These are phyloP conservation scores for Leuciscus idus DNA, from an alignment of 2,113 vertebrate species.

Conservation along the genomic window DNA sequence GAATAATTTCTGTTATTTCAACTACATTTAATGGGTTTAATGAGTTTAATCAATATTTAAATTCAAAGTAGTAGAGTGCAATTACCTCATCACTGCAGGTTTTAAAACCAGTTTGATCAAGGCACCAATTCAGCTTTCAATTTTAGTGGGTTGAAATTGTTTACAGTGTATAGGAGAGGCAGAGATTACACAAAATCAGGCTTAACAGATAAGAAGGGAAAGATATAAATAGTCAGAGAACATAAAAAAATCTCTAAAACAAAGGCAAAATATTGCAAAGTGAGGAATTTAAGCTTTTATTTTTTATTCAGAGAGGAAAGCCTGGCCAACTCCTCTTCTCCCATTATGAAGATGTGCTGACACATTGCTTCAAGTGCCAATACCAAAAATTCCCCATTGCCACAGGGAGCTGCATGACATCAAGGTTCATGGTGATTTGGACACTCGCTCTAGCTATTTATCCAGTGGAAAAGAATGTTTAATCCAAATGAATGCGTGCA, in stretches of 20 bases:
- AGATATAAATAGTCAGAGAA: background rate
- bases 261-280: background rate
- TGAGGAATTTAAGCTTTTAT: background rate
- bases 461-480: constrained; percentile 42
- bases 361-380: background rate
- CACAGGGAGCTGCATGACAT: constrained; percentile 37
- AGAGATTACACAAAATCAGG: background rate
- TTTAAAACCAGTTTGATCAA: background rate
- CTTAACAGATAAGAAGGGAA: background rate
- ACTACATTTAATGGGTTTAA: background rate
- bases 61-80: background rate
- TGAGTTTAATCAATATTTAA: background rate
- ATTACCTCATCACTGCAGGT: background rate
- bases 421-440: constrained; percentile 16
- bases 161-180: background rate
- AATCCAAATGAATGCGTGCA: constrained; percentile 50
- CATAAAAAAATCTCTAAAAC: background rate
- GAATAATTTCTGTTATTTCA: background rate
- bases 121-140: background rate
- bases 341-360: background rate
- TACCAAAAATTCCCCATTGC: constrained; percentile 4
- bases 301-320: background rate
- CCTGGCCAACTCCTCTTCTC: background rate
- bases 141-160: background rate
- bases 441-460: constrained; percentile 33